Evolutionary conservation across 1,140 invertebrate species (phyloP).

Genomic region (Hyposmocoma kahamanoa): DNA sequence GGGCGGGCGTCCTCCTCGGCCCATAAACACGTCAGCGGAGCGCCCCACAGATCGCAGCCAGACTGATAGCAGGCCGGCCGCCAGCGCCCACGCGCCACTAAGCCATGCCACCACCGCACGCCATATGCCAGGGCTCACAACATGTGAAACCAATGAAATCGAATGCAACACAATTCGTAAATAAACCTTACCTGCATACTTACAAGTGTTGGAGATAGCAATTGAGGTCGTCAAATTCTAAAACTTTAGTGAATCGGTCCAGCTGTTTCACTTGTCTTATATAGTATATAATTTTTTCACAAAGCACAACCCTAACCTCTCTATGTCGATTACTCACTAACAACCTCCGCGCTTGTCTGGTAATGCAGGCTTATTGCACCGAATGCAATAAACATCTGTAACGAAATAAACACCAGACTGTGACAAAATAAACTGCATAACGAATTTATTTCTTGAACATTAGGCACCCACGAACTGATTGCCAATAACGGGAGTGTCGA

Average conservation of each 20-base stretch:
- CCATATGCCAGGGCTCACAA: neutral
- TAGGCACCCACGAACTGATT: constrained; percentile 9
- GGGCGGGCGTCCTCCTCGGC: constrained; percentile 38
- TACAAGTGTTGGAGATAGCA: no score
- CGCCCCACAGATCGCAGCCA: constrained; percentile 47
- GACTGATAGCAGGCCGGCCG: neutral
- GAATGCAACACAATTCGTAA: no score
- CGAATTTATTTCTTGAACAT: constrained; percentile 8
- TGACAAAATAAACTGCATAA: constrained; percentile 2
- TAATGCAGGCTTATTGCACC: constrained; percentile 33
- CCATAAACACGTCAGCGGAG: constrained; percentile 59
- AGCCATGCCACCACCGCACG: neutral
- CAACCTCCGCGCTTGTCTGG: constrained; percentile 29
- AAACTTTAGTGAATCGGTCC: no score
- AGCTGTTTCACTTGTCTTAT: no score
- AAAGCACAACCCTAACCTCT: neutral
- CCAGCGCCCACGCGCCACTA: neutral
- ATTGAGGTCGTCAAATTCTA: no score
- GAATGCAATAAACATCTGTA: constrained; percentile 18
- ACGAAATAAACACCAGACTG: constrained; percentile 13
- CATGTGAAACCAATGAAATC: no score
- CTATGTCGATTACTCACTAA: constrained; percentile 45
- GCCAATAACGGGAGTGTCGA: neutral
- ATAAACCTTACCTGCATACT: no score
- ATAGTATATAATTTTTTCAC: no score